Conservation (phyloP, 2,797 vertebrate species). For the Synaphobranchus kaupii region DNA sequence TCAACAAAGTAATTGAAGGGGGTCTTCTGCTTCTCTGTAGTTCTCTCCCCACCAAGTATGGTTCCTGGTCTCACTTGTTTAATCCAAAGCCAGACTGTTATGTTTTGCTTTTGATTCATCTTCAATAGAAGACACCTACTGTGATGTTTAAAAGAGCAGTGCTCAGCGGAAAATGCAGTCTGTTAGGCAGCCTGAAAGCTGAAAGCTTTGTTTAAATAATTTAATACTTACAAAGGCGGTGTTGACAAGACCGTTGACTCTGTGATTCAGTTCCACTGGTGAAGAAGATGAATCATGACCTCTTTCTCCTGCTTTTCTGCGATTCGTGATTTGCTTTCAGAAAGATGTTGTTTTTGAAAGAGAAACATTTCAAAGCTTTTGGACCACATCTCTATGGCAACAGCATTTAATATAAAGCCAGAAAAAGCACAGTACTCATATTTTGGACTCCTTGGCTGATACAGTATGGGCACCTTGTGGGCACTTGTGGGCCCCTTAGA, state of each 20-base stretch:
- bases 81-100: not conserved
- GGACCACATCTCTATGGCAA: not conserved
- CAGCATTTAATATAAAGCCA: not conserved
- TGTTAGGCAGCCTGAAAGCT: not conserved
- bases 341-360: not conserved
- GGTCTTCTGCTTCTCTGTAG: not conserved
- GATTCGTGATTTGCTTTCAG: not conserved
- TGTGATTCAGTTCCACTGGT: not conserved
- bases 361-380: not conserved
- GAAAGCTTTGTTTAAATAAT: not conserved
- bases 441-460: not conserved
- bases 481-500: not conserved
- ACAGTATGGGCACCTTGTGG: no score
- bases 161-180: not conserved
- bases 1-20: not conserved
- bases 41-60: not conserved
- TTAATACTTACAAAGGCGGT: not conserved
- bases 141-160: not conserved
- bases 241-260: not conserved
- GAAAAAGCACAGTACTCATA: not conserved
- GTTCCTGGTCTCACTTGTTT: not conserved
- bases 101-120: not conserved
- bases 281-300: not conserved
- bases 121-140: not conserved
- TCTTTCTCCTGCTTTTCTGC: not conserved